Base-by-base conservation (phyloP, 2,888 invertebrate genomes). In the Amphimallon solstitiale region DNA sequence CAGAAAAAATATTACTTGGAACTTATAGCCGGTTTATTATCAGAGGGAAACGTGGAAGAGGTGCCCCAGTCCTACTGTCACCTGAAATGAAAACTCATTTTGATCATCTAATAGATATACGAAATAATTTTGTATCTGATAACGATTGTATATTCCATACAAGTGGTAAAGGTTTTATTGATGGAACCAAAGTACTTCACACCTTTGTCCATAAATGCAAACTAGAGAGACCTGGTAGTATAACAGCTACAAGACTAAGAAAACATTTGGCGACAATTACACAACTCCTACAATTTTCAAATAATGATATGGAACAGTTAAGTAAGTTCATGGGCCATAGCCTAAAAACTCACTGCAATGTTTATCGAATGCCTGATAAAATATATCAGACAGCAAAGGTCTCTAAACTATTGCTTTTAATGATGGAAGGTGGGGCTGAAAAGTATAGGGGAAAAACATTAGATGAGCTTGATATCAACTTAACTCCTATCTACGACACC, bases 321-420 rank as follows among this genome's bases (percentile, higher is more conserved):
- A 43, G 49, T 2, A 65, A 65, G 45, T 71, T 70, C 29, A 71
- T 70, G 67, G 68, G 67, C 0, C 70, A 70, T 49, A 71, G 70
- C 10, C 35, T 68, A 2, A 65, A 68, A 12, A 70, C 62, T 9
- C 70, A 71, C 45, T 60, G 63, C 15, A 45, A 49, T 48, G n/a
- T n/a, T n/a, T n/a, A n/a, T n/a, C n/a, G n/a, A n/a, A n/a, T n/a
- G n/a, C n/a, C n/a, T n/a, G n/a, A n/a, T n/a, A n/a, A n/a, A n/a
- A n/a, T n/a, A n/a, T n/a, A n/a, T n/a, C n/a, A n/a, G n/a, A n/a
- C n/a, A 12, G 70, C 70, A 1, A 70, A 71, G 59, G 43, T 70
- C 5, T 70, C 68, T 5, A 52, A 52, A 34, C 14, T 52, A 10
- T 21, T 52, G 23, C 45, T 70, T 7, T 43, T 68, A 12, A 59